These are phyloP conservation scores for Gadopsis marmoratus DNA, from an alignment of 2,797 vertebrate species.

Conservation along the genomic window DNA sequence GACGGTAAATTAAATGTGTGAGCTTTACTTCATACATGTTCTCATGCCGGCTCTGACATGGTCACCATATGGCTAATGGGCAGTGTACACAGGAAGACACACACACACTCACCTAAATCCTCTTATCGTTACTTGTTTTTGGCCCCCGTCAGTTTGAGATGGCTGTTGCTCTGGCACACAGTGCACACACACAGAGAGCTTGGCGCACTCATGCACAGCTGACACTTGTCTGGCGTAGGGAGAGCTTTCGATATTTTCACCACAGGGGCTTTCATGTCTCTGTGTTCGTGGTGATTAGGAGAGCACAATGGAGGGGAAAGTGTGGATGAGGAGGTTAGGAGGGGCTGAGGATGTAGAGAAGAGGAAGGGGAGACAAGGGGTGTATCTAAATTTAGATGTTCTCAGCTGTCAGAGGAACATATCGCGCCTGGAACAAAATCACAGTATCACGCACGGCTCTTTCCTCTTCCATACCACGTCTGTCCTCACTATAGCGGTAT, in stretches of 20 bases:
- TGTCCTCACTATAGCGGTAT: neutral
- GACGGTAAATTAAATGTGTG: neutral
- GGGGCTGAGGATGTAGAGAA: conserved; percentile 57
- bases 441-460: conserved; percentile 44
- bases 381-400: conserved; percentile 81
- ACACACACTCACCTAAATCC: conserved; percentile 11
- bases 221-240: conserved; percentile 69
- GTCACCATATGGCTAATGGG: conserved; percentile 25
- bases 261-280: conserved; percentile 65
- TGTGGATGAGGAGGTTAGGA: conserved; percentile 53
- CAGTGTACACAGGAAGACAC: conserved; percentile 12
- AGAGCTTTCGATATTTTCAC: conserved; percentile 72
- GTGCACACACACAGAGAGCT: conserved; percentile 23
- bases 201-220: conserved; percentile 63
- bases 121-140: conserved; percentile 45
- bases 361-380: conserved; percentile 65
- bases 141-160: conserved; percentile 24
- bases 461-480: conserved; percentile 20
- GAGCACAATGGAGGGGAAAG: conserved; percentile 60
- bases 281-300: conserved; percentile 54
- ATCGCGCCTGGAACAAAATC: conserved; percentile 66
- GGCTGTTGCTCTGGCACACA: conserved; percentile 15
- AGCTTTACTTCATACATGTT: conserved; percentile 15
- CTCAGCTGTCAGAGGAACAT: conserved; percentile 72
- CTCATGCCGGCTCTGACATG: conserved; percentile 30